A percentile compares a stretch with the other conserved stretches of the same genome.
Conservation (phyloP, 2,113 vertebrate species). For the Rhinoptilus africanus region DNA sequence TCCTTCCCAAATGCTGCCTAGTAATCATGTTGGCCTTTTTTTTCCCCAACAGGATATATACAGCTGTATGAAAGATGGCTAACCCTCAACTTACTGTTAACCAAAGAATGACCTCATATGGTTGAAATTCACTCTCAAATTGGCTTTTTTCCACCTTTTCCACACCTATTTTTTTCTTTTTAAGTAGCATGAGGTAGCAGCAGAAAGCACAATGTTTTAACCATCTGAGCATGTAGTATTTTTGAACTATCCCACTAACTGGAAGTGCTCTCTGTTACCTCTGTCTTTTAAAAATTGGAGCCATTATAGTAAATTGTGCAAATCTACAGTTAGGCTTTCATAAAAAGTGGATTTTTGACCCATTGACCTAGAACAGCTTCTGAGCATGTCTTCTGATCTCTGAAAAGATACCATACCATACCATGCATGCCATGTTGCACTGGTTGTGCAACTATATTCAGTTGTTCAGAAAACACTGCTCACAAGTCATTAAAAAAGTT, state of each 20-base stretch:
- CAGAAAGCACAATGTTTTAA: slow-evolving; percentile 68
- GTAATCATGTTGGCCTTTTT: neutral
- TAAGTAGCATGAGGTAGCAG: slow-evolving; percentile 46
- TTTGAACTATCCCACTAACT: slow-evolving; percentile 67
- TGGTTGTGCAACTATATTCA: neutral
- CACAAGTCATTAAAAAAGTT: neutral
- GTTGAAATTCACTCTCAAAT: slow-evolving; percentile 47
- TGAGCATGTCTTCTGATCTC: slow-evolving; percentile 20
- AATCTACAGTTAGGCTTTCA: slow-evolving; percentile 63
- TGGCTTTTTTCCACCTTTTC: slow-evolving; percentile 36
- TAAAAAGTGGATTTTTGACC: slow-evolving; percentile 72
- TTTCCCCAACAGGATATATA: neutral
- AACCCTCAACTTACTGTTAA: slow-evolving; percentile 54
- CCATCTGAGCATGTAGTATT: slow-evolving; percentile 46
- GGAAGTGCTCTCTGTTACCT: slow-evolving; percentile 66
- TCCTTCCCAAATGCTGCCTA: neutral
- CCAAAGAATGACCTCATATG: slow-evolving; percentile 40
- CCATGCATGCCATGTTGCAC: neutral
- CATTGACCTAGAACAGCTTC: slow-evolving; percentile 67
- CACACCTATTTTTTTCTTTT: neutral
- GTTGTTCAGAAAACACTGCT: neutral
- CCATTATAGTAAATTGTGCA: slow-evolving; percentile 71
- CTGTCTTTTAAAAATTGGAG: slow-evolving; percentile 72
- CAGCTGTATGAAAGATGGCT: neutral
- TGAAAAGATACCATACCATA: neutral